A percentile compares a stretch with the other conserved stretches of the same genome.
Evolutionary conservation across 2,888 invertebrate genomes (phyloP).

Genomic region (Drosophila neutralis): DNA sequence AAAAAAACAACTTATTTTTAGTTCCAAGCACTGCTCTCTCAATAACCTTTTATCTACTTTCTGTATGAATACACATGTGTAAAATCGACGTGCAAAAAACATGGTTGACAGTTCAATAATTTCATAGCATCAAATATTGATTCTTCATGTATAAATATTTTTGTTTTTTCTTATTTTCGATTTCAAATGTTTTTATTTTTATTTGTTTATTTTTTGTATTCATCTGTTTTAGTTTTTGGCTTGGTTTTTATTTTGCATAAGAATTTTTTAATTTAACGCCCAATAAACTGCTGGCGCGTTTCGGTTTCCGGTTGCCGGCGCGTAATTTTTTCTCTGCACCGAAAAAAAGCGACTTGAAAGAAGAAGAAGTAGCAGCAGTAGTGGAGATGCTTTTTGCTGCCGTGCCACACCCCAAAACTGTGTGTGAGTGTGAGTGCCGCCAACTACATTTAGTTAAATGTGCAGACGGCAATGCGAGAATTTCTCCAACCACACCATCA

Average conservation of each 20-base stretch:
- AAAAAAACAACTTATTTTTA: background rate
- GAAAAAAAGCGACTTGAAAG: constrained; percentile 10
- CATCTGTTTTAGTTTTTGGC: constrained; percentile 29
- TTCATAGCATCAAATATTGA: background rate
- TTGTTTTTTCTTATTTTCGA: background rate
- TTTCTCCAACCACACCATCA: constrained; percentile 1
- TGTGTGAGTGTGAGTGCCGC: constrained; percentile 13
- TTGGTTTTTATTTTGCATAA: constrained; percentile 49
- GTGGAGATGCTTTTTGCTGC: constrained; percentile 20
- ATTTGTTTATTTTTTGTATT: background rate
- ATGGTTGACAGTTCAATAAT: background rate
- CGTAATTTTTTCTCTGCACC: constrained; percentile 28
- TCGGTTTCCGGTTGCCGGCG: constrained; percentile 56
- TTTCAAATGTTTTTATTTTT: background rate
- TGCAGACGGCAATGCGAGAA: constrained; percentile 34
- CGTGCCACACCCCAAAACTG: constrained; percentile 32
- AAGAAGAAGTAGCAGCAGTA: constrained; percentile 12
- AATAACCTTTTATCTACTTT: background rate
- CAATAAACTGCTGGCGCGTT: constrained; percentile 75
- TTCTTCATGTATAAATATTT: background rate
- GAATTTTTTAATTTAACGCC: constrained; percentile 82
- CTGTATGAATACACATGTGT: background rate
- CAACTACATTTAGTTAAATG: constrained; percentile 51
- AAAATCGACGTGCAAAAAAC: background rate
- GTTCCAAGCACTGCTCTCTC: background rate